phyloP scores from a whole-genome alignment of 2,888 invertebrate species.

The Liodrosophila aerea region DNA sequence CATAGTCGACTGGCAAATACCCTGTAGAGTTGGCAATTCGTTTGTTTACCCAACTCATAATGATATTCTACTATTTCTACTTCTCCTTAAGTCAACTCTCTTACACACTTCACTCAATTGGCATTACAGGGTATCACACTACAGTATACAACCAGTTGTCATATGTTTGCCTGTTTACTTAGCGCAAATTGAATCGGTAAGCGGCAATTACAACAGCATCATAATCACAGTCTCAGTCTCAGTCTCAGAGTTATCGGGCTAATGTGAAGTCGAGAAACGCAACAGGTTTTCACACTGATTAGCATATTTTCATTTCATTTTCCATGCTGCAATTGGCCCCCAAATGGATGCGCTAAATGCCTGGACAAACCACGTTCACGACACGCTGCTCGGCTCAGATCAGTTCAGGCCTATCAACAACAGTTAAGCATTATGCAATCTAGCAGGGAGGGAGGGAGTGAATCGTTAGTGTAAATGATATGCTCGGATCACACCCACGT shows the following conservation, averaged over 20 bases:
- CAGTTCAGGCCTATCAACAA: no score
- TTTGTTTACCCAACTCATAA: no score
- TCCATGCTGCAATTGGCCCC: constrained; percentile 35
- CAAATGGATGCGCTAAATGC: constrained; percentile 42
- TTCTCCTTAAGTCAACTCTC: no score
- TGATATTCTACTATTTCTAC: no score
- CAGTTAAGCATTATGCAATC: constrained; percentile 34
- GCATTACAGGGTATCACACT: constrained; percentile 12
- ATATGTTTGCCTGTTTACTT: constrained; percentile 1
- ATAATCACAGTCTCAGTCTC: not conserved
- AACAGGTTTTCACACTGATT: constrained; percentile 37
- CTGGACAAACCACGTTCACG: constrained; percentile 25
- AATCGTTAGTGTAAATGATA: constrained; percentile 11
- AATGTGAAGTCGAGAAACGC: constrained; percentile 27
- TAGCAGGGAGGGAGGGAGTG: not conserved
- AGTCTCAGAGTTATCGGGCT: not conserved
- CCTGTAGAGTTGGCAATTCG: constrained; percentile 4
- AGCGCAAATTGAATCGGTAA: constrained; percentile 26
- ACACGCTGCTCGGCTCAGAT: constrained; percentile 2
- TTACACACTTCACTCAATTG: no score
- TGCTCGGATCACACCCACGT: constrained; percentile 22
- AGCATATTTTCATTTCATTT: constrained; percentile 44
- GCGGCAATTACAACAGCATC: constrained; percentile 26
- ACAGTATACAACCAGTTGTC: constrained; percentile 1
- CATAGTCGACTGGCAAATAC: constrained; percentile 10